Conservation (phyloP, 2,113 vertebrate species). For the Narcine bancroftii region DNA sequence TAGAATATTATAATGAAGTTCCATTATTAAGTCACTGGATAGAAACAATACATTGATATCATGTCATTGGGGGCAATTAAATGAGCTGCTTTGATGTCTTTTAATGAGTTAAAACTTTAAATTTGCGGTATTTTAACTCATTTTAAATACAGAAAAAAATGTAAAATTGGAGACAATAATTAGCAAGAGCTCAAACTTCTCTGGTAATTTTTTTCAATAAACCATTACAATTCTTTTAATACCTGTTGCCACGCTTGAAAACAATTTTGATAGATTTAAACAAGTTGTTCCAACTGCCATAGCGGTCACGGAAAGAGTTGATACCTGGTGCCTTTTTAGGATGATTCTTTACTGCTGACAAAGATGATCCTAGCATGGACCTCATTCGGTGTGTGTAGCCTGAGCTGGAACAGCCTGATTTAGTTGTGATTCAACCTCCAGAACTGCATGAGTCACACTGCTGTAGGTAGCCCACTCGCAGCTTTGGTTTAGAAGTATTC, state of each 20-base stretch:
- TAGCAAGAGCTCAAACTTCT: background rate
- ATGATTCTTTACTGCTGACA: too few relatives aligned
- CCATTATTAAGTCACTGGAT: background rate
- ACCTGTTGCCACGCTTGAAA: background rate
- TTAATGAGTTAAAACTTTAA: background rate
- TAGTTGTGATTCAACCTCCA: too few relatives aligned
- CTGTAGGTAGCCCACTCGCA: too few relatives aligned
- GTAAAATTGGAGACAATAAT: background rate
- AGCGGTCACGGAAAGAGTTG: background rate
- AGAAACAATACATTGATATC: conserved; percentile 1
- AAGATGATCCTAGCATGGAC: too few relatives aligned
- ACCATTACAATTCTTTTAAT: background rate
- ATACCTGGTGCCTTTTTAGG: background rate
- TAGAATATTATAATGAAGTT: conserved; percentile 4
- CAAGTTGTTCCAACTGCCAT: background rate
- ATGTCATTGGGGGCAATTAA: background rate
- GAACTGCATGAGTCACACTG: too few relatives aligned
- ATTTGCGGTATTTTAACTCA: too few relatives aligned
- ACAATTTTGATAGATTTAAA: background rate
- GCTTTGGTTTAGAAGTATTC: too few relatives aligned
- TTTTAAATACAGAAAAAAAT: background rate
- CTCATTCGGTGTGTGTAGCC: too few relatives aligned
- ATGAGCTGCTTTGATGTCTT: background rate
- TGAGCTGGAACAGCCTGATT: too few relatives aligned
- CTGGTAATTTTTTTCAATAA: background rate